Conservation (phyloP, 2,888 invertebrate genomes). For the Tridacna crocea region DNA sequence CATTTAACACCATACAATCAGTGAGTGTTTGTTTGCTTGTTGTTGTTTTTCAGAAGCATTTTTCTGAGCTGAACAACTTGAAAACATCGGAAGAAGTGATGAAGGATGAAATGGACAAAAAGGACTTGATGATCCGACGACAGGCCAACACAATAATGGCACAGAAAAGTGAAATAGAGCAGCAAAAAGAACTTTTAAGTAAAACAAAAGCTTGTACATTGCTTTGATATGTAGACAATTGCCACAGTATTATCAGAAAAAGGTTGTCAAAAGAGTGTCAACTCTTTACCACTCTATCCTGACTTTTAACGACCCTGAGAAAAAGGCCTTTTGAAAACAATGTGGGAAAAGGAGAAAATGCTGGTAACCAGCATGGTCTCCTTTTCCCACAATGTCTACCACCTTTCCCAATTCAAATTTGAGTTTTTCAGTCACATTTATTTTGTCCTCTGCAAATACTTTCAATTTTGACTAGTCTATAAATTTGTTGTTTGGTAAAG, state of each 20-base stretch:
- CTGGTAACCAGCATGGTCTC: background rate
- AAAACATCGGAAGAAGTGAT: conserved; percentile 28
- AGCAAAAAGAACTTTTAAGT: conserved; percentile 31
- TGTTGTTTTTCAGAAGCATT: conserved; percentile 40
- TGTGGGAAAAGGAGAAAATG: background rate
- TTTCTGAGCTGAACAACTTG: conserved; percentile 29
- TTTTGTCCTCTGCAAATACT: too few relatives aligned
- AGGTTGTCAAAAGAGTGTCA: background rate
- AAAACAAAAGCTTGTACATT: conserved; percentile 42
- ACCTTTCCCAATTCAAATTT: too few relatives aligned
- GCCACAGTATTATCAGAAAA: background rate
- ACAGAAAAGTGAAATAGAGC: conserved; percentile 55
- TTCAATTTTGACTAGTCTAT: too few relatives aligned
- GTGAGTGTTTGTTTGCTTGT: background rate
- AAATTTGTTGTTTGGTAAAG: too few relatives aligned
- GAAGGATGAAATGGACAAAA: conserved; percentile 48
- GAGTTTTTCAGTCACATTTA: too few relatives aligned
- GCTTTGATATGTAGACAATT: background rate
- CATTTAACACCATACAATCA: too few relatives aligned
- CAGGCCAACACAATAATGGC: conserved; percentile 54
- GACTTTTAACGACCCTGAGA: too few relatives aligned
- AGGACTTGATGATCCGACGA: conserved; percentile 46
- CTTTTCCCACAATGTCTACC: background rate
- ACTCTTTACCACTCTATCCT: too few relatives aligned
- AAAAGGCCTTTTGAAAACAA: background rate